These are phyloP conservation scores for Anodontia alba DNA, from an alignment of 2,888 invertebrate species.

Conservation along the genomic window DNA sequence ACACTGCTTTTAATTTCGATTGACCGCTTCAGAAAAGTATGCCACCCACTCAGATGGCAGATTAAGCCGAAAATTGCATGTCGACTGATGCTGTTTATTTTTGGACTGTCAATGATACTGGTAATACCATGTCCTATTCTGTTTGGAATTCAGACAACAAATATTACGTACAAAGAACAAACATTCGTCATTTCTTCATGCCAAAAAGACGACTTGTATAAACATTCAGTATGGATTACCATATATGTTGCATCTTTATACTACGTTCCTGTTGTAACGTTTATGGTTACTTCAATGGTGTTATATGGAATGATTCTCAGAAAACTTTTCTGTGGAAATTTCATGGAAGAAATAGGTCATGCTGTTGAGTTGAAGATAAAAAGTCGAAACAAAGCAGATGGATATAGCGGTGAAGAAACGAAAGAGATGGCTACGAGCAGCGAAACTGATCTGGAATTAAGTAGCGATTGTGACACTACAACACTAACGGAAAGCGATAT, in stretches of 20 bases:
- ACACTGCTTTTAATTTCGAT: not conserved
- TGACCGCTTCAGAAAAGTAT: too few relatives aligned
- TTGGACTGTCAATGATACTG: not conserved
- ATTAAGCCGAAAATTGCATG: not conserved
- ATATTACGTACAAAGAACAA: not conserved
- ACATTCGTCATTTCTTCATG: not conserved
- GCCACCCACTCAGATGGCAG: not conserved
- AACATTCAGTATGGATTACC: not conserved
- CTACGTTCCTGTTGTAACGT: not conserved
- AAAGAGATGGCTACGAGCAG: not conserved
- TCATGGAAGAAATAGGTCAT: not conserved
- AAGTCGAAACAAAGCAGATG: not conserved
- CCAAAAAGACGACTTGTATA: not conserved
- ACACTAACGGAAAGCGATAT: too few relatives aligned
- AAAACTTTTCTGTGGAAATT: slow-evolving; percentile 2
- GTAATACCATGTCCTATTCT: slow-evolving; percentile 1
- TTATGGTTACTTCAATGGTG: not conserved
- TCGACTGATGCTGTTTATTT: not conserved
- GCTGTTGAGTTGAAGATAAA: not conserved
- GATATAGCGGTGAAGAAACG: not conserved
- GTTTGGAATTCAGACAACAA: slow-evolving; percentile 2
- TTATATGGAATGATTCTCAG: slow-evolving; percentile 1
- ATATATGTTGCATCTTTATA: not conserved
- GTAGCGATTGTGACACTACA: not conserved
- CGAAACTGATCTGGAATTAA: not conserved